These are phyloP conservation scores for Neodiprion virginianus DNA, from an alignment of 1,140 invertebrate genomes.

Conservation along the genomic window DNA sequence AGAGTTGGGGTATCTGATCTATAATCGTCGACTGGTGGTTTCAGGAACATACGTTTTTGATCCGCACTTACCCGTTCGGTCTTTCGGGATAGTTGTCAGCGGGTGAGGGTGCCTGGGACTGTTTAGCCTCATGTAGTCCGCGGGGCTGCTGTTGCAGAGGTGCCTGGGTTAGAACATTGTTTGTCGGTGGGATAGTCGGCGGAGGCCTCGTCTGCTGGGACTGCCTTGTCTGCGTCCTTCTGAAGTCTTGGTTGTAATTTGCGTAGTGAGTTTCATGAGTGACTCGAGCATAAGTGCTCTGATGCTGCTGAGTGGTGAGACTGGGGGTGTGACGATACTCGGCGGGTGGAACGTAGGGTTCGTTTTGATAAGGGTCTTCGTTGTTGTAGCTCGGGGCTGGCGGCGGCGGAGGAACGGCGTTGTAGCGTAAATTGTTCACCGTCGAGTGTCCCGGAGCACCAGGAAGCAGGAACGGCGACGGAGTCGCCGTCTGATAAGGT, in stretches of 20 bases:
- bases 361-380: constrained; percentile 40
- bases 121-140: constrained; percentile 25
- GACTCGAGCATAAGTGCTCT: constrained; percentile 30
- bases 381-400: constrained; percentile 38
- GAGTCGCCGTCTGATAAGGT: constrained; percentile 49
- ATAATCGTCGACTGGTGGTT: not conserved
- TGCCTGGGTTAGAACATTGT: not conserved
- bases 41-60: not conserved
- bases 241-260: constrained; percentile 41
- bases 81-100: constrained; percentile 45
- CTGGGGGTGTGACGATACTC: constrained; percentile 34
- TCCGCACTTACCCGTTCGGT: constrained; percentile 38
- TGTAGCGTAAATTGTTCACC: constrained; percentile 45
- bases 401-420: constrained; percentile 43
- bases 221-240: constrained; percentile 34
- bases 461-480: constrained; percentile 45
- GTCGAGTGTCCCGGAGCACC: constrained; percentile 35
- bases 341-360: constrained; percentile 41
- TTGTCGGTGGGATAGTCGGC: constrained; percentile 12
- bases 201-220: constrained; percentile 24
- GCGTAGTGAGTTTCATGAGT: constrained; percentile 38
- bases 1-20: too few relatives aligned
- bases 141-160: constrained; percentile 24
- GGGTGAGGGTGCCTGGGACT: constrained; percentile 12
- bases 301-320: constrained; percentile 24